These are phyloP conservation scores for Phrynocephalus forsythii DNA, from an alignment of 2,797 vertebrate species.

Conservation along the genomic window DNA sequence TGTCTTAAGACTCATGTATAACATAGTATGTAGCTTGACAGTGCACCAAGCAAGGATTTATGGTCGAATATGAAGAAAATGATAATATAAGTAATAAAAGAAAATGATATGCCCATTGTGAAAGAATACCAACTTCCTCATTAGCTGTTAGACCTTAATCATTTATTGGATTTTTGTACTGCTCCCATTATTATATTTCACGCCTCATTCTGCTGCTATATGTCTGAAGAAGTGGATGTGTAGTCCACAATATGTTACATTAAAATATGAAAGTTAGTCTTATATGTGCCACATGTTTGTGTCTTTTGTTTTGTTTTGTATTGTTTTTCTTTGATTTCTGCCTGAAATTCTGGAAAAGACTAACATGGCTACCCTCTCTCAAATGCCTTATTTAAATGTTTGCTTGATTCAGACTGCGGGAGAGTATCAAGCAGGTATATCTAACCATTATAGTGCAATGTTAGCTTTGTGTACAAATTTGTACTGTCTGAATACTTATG, in stretches of 20 bases:
- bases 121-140: not conserved
- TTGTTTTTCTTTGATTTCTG: too few species aligned
- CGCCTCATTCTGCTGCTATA: too few species aligned
- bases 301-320: too few species aligned
- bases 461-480: conserved; percentile 21
- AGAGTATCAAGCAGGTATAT: not conserved
- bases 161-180: not conserved
- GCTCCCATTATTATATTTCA: too few species aligned
- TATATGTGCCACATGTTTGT: too few species aligned
- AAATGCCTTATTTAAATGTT: not conserved
- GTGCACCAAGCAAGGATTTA: not conserved
- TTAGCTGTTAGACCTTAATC: not conserved
- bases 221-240: too few species aligned
- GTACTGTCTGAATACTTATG: conserved; percentile 26
- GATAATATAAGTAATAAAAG: not conserved
- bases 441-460: conserved; percentile 1
- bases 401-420: not conserved
- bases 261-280: too few species aligned
- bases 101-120: not conserved
- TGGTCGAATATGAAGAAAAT: not conserved
- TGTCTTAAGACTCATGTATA: not conserved
- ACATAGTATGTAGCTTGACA: not conserved
- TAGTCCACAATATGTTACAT: too few species aligned
- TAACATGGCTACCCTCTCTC: too few species aligned
- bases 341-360: too few species aligned